Base-by-base conservation (phyloP, 2,888 invertebrate species). In the Campoplex nolae region DNA sequence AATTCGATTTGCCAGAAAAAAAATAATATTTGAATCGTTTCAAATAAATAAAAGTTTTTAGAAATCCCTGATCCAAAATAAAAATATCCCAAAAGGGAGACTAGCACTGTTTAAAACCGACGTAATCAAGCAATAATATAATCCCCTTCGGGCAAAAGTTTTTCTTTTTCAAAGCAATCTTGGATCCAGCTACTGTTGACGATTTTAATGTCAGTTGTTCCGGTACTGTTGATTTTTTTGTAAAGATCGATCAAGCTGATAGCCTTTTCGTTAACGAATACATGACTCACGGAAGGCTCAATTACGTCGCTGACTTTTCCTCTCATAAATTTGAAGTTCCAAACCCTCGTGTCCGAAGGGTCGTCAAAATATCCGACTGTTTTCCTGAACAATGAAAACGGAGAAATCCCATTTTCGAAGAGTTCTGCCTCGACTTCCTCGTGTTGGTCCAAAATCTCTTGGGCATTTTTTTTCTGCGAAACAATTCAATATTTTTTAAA, bases 281-380 rank as follows among this genome's bases (percentile, higher is more conserved):
- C 85, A 82, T 93, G 91, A 23, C 91, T 91, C 9, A 93, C 90
- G 1, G 87, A 80, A 32, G 87, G 65, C 51, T 91, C 90, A 16
- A 93, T 83, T 1, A 89, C 83, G 7, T 89, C 84, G 42, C 84
- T 88, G 6, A 91, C 70, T 13, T 28, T 90, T 73, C 94, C 94
- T n/a, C 89, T 90, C 91, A 93, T 91, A 48, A 93, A 93, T n/a
- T 88, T 88, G 83, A 94, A 94, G 28, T 88, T 82, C 54, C 86
- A 89, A 65, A 89, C 90, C 3, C 83, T 87, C 0, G 71, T 48
- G 68, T 91, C 90, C 3, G 77, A 76, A 13, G 86, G 58, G 83
- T 93, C 89, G 28, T 89, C 83, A 71, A 94, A 94, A 81, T 92
- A 92, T 56, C 93, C 94, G 13, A 89, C 79, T 0, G 91, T 86